Base-by-base conservation (phyloP, 1,140 invertebrate species). In the Drosophila sturtevanti region DNA sequence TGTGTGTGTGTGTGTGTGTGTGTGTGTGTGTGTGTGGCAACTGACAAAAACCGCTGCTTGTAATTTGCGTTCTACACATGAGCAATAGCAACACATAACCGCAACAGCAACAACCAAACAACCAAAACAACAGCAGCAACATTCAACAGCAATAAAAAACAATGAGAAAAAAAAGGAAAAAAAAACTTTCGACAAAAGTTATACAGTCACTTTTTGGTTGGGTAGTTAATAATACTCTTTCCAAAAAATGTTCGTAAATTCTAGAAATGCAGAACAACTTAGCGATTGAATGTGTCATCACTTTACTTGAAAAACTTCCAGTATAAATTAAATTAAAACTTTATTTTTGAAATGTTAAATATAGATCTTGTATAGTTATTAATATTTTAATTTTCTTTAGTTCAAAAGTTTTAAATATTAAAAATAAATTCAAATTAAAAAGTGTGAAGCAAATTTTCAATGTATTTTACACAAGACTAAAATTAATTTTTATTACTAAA, bases 31-130 rank as follows among this genome's bases (percentile, higher is more conserved):
- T 48, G 41, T 48, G 41, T 48, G 41, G 16, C 41, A 21, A 38
- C 79, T 72, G 79, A 76, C 79, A 81, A 68, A 72, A 77, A 61
- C 62, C 68, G 63, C 74, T 74, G 69, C 71, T 72, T 71, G 74
- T 86, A 86, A 81, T 78, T 74, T 86, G 67, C 71, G 64, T 52
- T 55, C 74, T 51, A 71, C 81, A 85, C 55, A 81, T 86, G 73
- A 80, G 76, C 72, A 48, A 55, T 63, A 75, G 59, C 61, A 58
- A 12, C 59, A 67, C 44, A 71, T 52, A 70, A 76, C 71, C 77
- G 54, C 48, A 77, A 24, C 56, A 65, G 18, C 52, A 74, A 61
- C 68, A 77, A 56, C 59, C 48, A 41, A n/a, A n/a, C n/a, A n/a
- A n/a, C n/a, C n/a, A n/a, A n/a, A n/a, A 35, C 48, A 56, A 22